Evolutionary conservation across 2,888 invertebrate genomes (phyloP).

Genomic region (Cheilosia vernalis): DNA sequence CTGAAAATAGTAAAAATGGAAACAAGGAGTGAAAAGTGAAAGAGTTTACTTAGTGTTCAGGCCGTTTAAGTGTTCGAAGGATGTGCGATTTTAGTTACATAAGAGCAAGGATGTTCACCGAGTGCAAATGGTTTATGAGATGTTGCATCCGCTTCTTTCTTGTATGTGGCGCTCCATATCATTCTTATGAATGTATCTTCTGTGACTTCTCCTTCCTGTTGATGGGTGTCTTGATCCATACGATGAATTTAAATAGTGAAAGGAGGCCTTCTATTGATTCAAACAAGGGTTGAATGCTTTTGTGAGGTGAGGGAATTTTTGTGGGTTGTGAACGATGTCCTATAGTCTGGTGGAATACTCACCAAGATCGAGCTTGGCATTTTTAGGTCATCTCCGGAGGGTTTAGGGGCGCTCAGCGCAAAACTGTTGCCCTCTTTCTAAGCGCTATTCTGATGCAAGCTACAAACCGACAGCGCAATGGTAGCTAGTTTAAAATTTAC

Average conservation of each 20-base stretch:
- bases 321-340: too few relatives aligned
- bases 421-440: too few relatives aligned
- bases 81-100: slow-evolving; percentile 50
- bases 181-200: neutral
- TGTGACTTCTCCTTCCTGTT: neutral
- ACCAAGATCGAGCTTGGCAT: too few relatives aligned
- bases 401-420: too few relatives aligned
- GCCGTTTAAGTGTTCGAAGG: slow-evolving; percentile 39
- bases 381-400: too few relatives aligned
- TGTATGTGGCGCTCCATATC: neutral
- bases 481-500: too few relatives aligned
- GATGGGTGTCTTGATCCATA: neutral
- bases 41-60: slow-evolving; percentile 57
- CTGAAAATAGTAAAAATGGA: slow-evolving; percentile 46
- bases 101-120: slow-evolving; percentile 12
- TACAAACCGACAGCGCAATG: too few relatives aligned
- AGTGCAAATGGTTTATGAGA: slow-evolving; percentile 40
- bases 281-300: neutral
- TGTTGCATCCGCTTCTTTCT: neutral
- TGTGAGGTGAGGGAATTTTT: too few relatives aligned
- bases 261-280: neutral
- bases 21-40: slow-evolving; percentile 49
- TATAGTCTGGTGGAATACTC: too few relatives aligned
- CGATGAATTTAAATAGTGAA: neutral
- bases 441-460: too few relatives aligned